phyloP scores from a whole-genome alignment of 2,888 invertebrate genomes.

The Melinopterus prodromus region DNA sequence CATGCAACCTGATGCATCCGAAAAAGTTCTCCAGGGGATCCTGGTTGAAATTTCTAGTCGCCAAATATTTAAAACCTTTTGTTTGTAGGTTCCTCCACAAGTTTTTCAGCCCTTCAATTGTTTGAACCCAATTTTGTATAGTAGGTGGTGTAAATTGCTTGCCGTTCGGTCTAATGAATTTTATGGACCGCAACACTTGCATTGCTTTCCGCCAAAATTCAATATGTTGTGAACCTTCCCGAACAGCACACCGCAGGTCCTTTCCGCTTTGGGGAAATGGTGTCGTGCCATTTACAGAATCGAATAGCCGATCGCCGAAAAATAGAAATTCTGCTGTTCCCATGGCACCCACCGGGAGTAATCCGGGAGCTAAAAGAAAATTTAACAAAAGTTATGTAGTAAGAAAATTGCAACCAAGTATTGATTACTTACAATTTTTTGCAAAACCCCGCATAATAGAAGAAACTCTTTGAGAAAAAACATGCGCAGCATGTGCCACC shows the following conservation, averaged over 20 bases:
- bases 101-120: too few relatives aligned
- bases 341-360: too few relatives aligned
- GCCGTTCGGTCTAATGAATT: constrained; percentile 16
- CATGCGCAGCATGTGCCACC: constrained; percentile 33
- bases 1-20: constrained; percentile 34
- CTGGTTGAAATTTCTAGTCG: constrained; percentile 38
- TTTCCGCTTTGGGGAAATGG: neutral
- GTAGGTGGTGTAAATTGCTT: too few relatives aligned
- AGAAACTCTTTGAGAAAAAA: constrained; percentile 36
- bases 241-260: too few relatives aligned
- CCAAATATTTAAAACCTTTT: too few relatives aligned
- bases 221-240: constrained; percentile 10
- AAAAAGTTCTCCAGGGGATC: constrained; percentile 41
- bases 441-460: constrained; percentile 24
- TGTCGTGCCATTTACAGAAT: neutral
- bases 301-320: neutral
- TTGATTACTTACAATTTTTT: constrained; percentile 23
- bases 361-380: too few relatives aligned
- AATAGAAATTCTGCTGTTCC: too few relatives aligned
- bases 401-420: neutral
- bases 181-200: constrained; percentile 29
- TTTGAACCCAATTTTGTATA: too few relatives aligned
- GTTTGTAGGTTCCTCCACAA: too few relatives aligned
- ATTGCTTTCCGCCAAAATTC: constrained; percentile 6
- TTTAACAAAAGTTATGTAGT: too few relatives aligned